phyloP scores from a whole-genome alignment of 2,888 invertebrate species.

The Gymnocheta viridis region DNA sequence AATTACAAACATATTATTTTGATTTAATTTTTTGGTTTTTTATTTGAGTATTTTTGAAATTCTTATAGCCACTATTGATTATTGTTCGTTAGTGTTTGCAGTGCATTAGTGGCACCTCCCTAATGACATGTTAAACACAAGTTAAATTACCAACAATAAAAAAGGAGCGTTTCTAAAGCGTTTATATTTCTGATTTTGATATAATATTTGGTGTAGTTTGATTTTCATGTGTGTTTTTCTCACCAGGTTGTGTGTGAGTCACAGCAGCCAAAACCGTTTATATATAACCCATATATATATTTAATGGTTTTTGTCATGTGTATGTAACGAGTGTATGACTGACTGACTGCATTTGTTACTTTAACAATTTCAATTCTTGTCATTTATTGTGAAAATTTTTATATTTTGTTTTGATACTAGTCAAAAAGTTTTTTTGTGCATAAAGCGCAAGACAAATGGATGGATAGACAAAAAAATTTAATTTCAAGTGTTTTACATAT shows the following conservation, averaged over 20 bases:
- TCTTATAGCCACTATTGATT: constrained; percentile 33
- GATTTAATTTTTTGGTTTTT: neutral
- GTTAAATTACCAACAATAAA: constrained; percentile 56
- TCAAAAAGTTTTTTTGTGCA: neutral
- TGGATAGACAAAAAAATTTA: neutral
- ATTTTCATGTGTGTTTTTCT: constrained; percentile 17
- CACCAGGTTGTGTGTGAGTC: constrained; percentile 45
- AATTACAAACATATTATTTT: neutral
- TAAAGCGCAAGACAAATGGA: neutral
- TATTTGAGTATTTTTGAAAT: constrained; percentile 15
- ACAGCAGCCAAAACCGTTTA: constrained; percentile 62
- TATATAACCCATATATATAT: constrained; percentile 51
- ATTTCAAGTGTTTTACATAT: constrained; percentile 63
- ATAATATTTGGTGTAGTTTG: constrained; percentile 21
- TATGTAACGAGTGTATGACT: constrained; percentile 36
- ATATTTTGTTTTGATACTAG: constrained; percentile 50
- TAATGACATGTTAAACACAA: constrained; percentile 66
- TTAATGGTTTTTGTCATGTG: constrained; percentile 63
- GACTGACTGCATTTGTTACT: constrained; percentile 34
- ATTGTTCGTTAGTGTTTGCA: constrained; percentile 39
- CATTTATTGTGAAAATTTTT: constrained; percentile 63
- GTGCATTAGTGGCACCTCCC: constrained; percentile 68
- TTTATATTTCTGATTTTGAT: constrained; percentile 47
- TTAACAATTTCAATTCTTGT: constrained; percentile 57
- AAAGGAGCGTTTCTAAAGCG: constrained; percentile 65